Conservation (phyloP, 1,140 invertebrate species). For the Chironomus tepperi region DNA sequence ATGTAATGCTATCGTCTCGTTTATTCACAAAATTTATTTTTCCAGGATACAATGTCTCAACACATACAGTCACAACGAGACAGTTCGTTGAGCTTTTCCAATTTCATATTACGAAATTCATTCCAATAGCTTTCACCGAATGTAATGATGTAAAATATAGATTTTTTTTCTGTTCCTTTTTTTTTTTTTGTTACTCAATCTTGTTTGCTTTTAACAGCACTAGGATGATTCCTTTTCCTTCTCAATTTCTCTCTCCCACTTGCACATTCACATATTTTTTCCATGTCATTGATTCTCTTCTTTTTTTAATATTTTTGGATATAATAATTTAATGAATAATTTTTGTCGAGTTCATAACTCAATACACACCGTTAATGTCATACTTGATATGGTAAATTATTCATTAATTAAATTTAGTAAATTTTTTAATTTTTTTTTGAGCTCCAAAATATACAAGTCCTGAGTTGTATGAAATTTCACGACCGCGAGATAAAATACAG, state of each 20-base stretch:
- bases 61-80: background rate
- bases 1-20: background rate
- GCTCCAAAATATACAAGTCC: background rate
- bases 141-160: conserved; percentile 14
- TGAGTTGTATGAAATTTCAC: background rate
- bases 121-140: background rate
- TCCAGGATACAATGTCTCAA: background rate
- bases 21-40: background rate
- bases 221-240: background rate
- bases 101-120: background rate
- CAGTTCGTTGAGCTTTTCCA: conserved; percentile 23
- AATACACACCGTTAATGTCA: background rate
- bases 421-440: too few relatives aligned
- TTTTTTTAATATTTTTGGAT: background rate
- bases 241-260: background rate
- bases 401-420: too few relatives aligned
- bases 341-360: conserved; percentile 7
- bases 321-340: too few relatives aligned
- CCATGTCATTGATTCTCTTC: background rate
- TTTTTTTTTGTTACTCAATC: background rate
- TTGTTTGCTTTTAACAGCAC: too few relatives aligned
- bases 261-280: conserved; percentile 3
- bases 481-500: background rate
- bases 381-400: too few relatives aligned
- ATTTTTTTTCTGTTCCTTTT: too few relatives aligned